Evolutionary conservation across 2,888 invertebrate genomes (phyloP).

Genomic region (Chalcis sispes): DNA sequence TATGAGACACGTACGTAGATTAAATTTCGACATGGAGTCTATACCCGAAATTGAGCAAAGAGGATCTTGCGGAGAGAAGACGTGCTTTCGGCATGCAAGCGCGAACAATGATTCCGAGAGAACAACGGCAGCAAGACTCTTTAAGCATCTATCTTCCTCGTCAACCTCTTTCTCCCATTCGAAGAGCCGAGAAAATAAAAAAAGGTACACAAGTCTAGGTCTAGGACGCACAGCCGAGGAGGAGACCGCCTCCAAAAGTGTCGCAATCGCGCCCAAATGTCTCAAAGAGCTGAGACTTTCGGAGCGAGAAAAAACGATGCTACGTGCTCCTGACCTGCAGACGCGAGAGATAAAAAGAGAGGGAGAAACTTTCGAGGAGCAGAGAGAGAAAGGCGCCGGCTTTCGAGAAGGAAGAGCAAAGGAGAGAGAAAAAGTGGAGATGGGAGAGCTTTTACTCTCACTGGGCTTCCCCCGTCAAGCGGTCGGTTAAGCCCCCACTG

Average conservation of each 20-base stretch:
- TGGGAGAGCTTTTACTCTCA: conserved; percentile 53
- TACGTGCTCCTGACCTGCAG: too few species aligned
- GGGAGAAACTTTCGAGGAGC: not conserved
- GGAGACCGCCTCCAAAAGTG: not conserved
- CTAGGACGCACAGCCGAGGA: conserved; percentile 46
- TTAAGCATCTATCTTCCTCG: too few species aligned
- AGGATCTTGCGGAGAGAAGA: too few species aligned
- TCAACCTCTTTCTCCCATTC: not conserved
- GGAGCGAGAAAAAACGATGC: too few species aligned
- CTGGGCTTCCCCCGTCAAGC: conserved; percentile 4
- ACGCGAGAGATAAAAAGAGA: too few species aligned
- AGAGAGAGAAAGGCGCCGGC: not conserved
- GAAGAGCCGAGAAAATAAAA: conserved; percentile 24
- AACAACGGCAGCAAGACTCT: too few species aligned
- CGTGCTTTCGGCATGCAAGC: too few species aligned
- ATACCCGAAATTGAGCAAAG: too few species aligned
- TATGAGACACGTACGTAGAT: too few species aligned
- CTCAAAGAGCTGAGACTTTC: not conserved
- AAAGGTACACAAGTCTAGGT: conserved; percentile 47
- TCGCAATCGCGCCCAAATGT: conserved; percentile 8
- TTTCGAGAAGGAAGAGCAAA: not conserved
- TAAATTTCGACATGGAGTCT: too few species aligned
- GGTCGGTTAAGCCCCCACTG: conserved; percentile 25
- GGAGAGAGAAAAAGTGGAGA: conserved; percentile 15
- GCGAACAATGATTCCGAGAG: too few species aligned